Percentiles rank a stretch among this genome's conserved stretches.
Evolutionary conservation across 2,797 vertebrate genomes (phyloP).

Genomic region (Manis pentadactyla): DNA sequence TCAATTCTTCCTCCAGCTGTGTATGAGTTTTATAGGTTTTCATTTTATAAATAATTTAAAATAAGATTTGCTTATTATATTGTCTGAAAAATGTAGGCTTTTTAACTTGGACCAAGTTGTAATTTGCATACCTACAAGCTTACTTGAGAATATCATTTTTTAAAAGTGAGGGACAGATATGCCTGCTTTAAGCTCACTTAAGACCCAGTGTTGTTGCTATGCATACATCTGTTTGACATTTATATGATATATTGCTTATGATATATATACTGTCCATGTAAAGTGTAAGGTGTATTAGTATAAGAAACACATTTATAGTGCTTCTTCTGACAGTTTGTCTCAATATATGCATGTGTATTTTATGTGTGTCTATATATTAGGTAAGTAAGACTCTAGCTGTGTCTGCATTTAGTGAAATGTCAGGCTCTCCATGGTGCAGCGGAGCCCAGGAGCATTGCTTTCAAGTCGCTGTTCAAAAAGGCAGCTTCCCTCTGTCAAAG

Average conservation of each 20-base stretch:
- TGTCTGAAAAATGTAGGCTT: neutral
- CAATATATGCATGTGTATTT: neutral
- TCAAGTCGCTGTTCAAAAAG: neutral
- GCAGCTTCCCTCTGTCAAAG: constrained; percentile 47
- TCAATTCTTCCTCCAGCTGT: neutral
- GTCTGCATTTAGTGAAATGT: constrained; percentile 77
- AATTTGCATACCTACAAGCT: neutral
- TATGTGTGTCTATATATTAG: too few species aligned
- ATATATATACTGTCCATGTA: neutral
- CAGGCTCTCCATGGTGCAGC: constrained; percentile 51
- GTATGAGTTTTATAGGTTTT: neutral
- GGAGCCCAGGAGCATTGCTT: constrained; percentile 69
- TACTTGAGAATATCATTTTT: neutral
- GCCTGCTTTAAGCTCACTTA: neutral
- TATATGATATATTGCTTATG: neutral
- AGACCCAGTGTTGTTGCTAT: rapidly evolving
- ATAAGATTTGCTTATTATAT: neutral
- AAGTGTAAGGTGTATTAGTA: neutral
- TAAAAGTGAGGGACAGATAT: neutral
- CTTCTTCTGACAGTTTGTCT: neutral
- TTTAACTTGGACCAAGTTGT: neutral
- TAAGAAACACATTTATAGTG: too few species aligned
- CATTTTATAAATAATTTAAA: neutral
- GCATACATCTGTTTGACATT: neutral
- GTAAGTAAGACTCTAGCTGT: neutral